Evolutionary conservation across 92 coral and sea anemone genomes (phyloP).

Genomic region (Umimayanthus chanpuru): DNA sequence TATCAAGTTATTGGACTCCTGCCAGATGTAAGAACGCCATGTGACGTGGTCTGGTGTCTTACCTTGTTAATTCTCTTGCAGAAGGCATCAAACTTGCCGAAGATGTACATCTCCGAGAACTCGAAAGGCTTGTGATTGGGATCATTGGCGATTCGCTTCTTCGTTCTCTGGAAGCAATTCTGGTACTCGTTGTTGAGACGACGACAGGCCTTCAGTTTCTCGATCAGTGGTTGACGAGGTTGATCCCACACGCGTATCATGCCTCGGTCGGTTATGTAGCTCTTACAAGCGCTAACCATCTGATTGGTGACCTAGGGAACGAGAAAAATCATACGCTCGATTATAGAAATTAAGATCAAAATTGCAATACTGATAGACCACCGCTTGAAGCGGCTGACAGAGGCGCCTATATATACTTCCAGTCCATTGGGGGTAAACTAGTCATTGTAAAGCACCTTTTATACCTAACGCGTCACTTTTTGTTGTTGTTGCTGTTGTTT

Average conservation of each 20-base stretch:
- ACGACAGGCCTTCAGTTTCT: conserved; percentile 80
- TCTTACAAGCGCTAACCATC: conserved; percentile 90
- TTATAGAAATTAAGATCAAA: neutral
- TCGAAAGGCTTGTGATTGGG: conserved; percentile 84
- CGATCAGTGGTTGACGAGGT: conserved; percentile 84
- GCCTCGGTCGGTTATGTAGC: conserved; percentile 79
- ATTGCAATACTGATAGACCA: too few relatives aligned
- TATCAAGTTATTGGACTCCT: too few relatives aligned
- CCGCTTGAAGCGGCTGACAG: too few relatives aligned
- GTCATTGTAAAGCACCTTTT: too few relatives aligned
- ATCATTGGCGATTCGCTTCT: conserved; percentile 76
- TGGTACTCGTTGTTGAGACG: conserved; percentile 78
- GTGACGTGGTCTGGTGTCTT: neutral
- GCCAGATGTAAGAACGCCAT: too few relatives aligned
- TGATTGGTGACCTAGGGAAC: conserved; percentile 80
- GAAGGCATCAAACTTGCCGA: conserved; percentile 89
- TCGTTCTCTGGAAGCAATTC: conserved; percentile 82
- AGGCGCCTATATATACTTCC: too few relatives aligned
- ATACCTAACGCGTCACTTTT: too few relatives aligned
- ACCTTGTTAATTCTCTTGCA: conserved; percentile 78
- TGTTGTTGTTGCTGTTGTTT: too few relatives aligned
- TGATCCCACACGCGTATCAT: conserved; percentile 87
- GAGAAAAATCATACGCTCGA: neutral
- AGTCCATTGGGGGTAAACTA: too few relatives aligned
- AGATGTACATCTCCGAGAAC: conserved; percentile 92